phyloP scores from a whole-genome alignment of 2,888 invertebrate genomes.

The Hoplodrina blanda region DNA sequence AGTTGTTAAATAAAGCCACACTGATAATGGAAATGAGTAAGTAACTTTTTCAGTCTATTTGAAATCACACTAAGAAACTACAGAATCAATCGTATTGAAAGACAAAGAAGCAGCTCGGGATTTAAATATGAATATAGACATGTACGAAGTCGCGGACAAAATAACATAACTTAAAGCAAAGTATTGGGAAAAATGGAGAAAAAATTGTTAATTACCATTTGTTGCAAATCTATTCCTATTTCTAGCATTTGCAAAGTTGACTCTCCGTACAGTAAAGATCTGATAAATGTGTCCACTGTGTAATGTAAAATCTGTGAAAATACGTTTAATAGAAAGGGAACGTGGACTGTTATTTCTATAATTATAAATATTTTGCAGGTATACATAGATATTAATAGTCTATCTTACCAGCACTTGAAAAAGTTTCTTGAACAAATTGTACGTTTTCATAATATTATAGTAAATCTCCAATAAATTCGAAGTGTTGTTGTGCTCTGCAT shows the following conservation, averaged over 20 bases:
- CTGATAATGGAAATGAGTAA: too few relatives aligned
- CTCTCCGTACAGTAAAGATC: background rate
- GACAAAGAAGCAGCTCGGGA: too few relatives aligned
- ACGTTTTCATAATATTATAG: slow-evolving; percentile 40
- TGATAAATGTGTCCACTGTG: background rate
- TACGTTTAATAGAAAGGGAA: background rate
- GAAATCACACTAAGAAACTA: too few relatives aligned
- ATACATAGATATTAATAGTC: too few relatives aligned
- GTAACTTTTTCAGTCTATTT: too few relatives aligned
- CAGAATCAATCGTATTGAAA: too few relatives aligned
- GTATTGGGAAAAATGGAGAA: too few relatives aligned
- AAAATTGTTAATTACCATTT: background rate
- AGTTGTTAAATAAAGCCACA: too few relatives aligned
- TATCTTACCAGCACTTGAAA: slow-evolving; percentile 45
- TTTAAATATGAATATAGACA: too few relatives aligned
- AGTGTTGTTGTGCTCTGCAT: background rate
- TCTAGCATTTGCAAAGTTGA: background rate
- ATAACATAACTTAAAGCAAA: background rate
- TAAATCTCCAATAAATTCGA: slow-evolving; percentile 12
- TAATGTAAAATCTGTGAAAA: background rate
- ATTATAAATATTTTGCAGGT: too few relatives aligned
- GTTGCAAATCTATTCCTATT: background rate
- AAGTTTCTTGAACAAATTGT: slow-evolving; percentile 28
- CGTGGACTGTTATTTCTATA: background rate
- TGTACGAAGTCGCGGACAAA: too few relatives aligned